Evolutionary conservation across 2,888 invertebrate genomes (phyloP).

Genomic region (Drosophila demipolita): DNA sequence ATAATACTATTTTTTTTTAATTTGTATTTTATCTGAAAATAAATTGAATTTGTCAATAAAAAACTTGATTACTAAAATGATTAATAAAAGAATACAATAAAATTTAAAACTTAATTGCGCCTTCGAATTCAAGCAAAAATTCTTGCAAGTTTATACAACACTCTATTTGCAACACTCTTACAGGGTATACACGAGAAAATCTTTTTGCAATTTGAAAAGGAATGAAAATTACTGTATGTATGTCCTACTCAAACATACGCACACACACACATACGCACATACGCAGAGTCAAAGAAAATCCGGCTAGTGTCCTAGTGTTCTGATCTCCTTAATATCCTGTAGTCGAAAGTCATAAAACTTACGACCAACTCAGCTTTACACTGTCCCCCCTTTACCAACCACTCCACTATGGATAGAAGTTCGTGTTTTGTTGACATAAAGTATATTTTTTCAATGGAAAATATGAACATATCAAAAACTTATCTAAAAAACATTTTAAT

Average conservation of each 20-base stretch:
- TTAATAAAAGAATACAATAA: not conserved
- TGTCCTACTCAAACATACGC: constrained; percentile 15
- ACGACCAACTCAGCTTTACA: constrained; percentile 33
- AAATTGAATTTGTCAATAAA: not conserved
- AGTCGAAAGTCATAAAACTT: constrained; percentile 52
- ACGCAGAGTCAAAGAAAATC: constrained; percentile 1
- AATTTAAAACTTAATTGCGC: not conserved
- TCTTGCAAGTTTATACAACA: not conserved
- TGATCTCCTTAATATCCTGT: constrained; percentile 24
- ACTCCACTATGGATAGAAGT: not conserved
- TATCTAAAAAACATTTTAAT: not conserved
- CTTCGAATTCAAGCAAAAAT: not conserved
- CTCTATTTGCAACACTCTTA: not conserved
- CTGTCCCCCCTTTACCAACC: constrained; percentile 9
- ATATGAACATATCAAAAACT: not conserved
- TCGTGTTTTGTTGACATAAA: not conserved
- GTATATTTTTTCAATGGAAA: not conserved
- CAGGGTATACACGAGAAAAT: constrained; percentile 8
- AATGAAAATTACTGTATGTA: constrained; percentile 60
- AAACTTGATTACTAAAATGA: not conserved
- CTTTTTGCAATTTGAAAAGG: constrained; percentile 56
- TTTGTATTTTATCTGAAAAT: not conserved
- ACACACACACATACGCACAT: not conserved
- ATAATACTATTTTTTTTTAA: not conserved
- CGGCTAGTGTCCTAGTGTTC: constrained; percentile 3